Percentiles rank a stretch among this genome's conserved stretches.
Conservation (phyloP, 2,113 vertebrate genomes). For the Cyprinus carpio region DNA sequence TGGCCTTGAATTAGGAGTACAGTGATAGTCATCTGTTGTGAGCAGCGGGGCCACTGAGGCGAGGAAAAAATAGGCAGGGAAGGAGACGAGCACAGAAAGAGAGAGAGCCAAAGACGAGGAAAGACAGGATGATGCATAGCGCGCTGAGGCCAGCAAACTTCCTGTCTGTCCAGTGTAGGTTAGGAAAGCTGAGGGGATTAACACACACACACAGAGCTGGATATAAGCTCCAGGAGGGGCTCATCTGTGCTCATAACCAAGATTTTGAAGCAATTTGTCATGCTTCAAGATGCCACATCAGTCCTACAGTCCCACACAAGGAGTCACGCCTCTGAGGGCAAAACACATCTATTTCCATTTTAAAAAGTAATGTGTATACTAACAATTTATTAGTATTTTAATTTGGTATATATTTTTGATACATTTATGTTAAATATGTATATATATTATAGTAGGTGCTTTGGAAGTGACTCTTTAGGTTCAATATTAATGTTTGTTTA, state of each 20-base stretch:
- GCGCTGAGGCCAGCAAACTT: slow-evolving; percentile 46
- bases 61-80: slow-evolving; percentile 48
- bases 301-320: not conserved
- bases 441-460: not conserved
- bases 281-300: slow-evolving; percentile 32
- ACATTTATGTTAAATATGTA: not conserved
- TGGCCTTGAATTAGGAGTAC: slow-evolving; percentile 68
- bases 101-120: not conserved
- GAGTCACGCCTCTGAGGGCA: not conserved
- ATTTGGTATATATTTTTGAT: not conserved
- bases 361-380: not conserved
- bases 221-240: not conserved
- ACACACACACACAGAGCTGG: slow-evolving; percentile 17
- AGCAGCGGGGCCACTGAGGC: slow-evolving; percentile 52
- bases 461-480: too few relatives aligned
- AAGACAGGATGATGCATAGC: slow-evolving; percentile 15
- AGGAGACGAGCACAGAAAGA: slow-evolving; percentile 34
- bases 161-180: slow-evolving; percentile 25
- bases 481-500: too few relatives aligned
- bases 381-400: not conserved
- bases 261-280: slow-evolving; percentile 47
- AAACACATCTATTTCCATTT: not conserved
- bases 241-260: slow-evolving; percentile 25
- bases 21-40: slow-evolving; percentile 58
- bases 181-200: slow-evolving; percentile 35